A percentile compares a stretch with the other conserved stretches of the same genome.
These are phyloP conservation scores for Simalia tracyae DNA, from an alignment of 2,797 vertebrate genomes.

Conservation along the genomic window DNA sequence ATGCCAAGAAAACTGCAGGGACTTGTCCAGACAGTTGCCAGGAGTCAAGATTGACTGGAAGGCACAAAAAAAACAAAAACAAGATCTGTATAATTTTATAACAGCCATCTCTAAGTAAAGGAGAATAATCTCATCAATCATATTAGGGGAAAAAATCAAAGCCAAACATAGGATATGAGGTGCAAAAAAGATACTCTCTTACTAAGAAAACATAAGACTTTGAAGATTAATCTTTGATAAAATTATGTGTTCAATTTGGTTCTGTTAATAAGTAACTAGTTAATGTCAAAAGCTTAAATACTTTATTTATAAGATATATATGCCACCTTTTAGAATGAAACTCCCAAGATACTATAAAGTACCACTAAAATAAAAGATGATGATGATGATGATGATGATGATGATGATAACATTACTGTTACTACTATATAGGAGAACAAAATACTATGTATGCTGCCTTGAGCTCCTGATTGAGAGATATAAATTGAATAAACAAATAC, in stretches of 20 bases:
- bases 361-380: neutral
- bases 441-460: neutral
- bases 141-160: too few species aligned
- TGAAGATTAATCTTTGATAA: neutral
- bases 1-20: neutral
- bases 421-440: neutral
- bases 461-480: neutral
- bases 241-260: neutral
- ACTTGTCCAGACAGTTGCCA: neutral
- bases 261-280: neutral
- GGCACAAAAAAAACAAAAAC: neutral
- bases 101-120: neutral
- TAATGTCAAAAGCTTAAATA: neutral
- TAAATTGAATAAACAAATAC: neutral
- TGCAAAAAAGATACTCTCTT: neutral
- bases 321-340: neutral
- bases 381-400: neutral
- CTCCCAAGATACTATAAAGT: neutral
- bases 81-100: neutral
- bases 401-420: neutral
- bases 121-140: neutral
- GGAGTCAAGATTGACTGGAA: neutral
- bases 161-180: neutral
- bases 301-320: neutral
- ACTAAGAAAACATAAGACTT: neutral